Evolutionary conservation across 2,113 vertebrate species (phyloP), one percentile per base, ranked within the genome.

Genomic region (Chroicocephalus ridibundus): DNA sequence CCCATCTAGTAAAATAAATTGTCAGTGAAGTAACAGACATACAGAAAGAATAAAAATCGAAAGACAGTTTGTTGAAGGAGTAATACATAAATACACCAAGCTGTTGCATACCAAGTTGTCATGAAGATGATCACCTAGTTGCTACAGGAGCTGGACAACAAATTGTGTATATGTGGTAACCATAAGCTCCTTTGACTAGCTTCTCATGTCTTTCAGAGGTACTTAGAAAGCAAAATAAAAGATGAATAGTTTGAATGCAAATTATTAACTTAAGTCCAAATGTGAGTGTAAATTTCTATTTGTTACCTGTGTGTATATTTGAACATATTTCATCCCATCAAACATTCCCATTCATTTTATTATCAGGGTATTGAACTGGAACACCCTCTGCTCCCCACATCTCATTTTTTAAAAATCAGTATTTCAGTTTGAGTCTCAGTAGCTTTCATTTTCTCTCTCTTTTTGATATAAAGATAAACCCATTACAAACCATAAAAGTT

Each of bases 341-440:
- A 82, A 6, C 4, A 16, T 55, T 89, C 40, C 15, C 6, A 31
- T 61, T 74, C 11, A 51, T 93, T 92, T 72, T 70, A 77, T 0
- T 1, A 16, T 58, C 4, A 32, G 9, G 49, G 25, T 58, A 51
- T 38, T 83, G 36, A 90, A 38, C 27, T 44, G 25, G 27, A 94
- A 87, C 31, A 61, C 6, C 2, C 5, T 3, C 10, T 0, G 3
- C 20, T 62, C 21, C 36, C 19, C 13, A 40, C 0, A 0, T 32
- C 24, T 62, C 6, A 27, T 58, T 82, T 79, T 75, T 78, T 13
- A 15, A 36, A 18, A 57, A 81, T 31, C 19, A 74, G 15, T 54
- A 88, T 38, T 70, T 86, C 42, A 40, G 9, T 78, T 42, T 42
- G 10, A 69, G 10, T 34, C 13, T 82, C 38, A 60, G 36, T 25